phyloP scores from a whole-genome alignment of 2,797 vertebrate species.

The Alauda arvensis region DNA sequence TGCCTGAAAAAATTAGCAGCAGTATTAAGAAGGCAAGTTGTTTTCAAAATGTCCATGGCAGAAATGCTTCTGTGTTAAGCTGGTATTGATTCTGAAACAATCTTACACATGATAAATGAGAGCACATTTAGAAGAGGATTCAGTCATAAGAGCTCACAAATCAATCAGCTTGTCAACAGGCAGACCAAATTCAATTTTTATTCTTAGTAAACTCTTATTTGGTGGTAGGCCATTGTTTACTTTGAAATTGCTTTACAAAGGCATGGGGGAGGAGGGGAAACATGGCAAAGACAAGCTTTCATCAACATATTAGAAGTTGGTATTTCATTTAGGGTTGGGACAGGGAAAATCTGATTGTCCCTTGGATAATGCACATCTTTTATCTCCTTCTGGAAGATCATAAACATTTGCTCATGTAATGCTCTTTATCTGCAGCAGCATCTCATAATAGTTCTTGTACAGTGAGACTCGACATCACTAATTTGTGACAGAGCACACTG shows the following conservation, averaged over 20 bases:
- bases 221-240: slow-evolving; percentile 72
- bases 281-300: slow-evolving; percentile 53
- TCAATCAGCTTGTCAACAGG: slow-evolving; percentile 98
- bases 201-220: slow-evolving; percentile 91
- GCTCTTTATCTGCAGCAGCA: background rate
- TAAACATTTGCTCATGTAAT: background rate
- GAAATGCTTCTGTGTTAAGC: slow-evolving; percentile 84
- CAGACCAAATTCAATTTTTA: slow-evolving; percentile 97
- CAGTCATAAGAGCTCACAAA: slow-evolving; percentile 94
- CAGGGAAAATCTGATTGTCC: background rate
- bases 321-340: background rate
- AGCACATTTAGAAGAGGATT: slow-evolving; percentile 86
- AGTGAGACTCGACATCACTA: background rate
- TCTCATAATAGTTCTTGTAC: background rate
- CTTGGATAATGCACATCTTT: background rate
- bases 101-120: slow-evolving; percentile 96
- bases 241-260: slow-evolving; percentile 70
- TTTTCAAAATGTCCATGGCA: slow-evolving; percentile 80
- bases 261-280: slow-evolving; percentile 40
- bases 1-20: slow-evolving; percentile 90
- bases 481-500: background rate
- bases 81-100: slow-evolving; percentile 96
- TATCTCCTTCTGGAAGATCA: background rate
- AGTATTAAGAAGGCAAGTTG: slow-evolving; percentile 84
- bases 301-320: slow-evolving; percentile 37